These are phyloP conservation scores for Trypoxylon attenuatum DNA, from an alignment of 2,888 invertebrate genomes.

Conservation along the genomic window DNA sequence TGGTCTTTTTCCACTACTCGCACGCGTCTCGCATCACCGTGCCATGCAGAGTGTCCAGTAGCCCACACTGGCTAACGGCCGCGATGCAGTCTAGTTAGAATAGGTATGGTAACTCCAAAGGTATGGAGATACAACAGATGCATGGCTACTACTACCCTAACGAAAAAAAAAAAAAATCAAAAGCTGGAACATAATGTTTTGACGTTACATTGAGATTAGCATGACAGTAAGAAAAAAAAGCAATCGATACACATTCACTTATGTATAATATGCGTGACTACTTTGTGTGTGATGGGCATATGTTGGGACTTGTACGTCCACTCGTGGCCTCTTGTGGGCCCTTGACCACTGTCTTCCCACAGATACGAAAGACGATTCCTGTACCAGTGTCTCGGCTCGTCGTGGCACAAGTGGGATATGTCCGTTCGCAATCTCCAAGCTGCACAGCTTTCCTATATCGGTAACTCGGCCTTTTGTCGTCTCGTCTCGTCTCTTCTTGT, in stretches of 20 bases:
- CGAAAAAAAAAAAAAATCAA: too few species aligned
- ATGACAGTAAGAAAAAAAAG: too few species aligned
- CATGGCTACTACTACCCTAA: too few species aligned
- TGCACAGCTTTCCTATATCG: too few species aligned
- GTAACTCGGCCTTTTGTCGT: too few species aligned
- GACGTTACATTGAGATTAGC: too few species aligned
- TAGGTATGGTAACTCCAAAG: slow-evolving; percentile 40
- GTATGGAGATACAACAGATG: slow-evolving; percentile 32
- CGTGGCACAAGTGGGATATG: slow-evolving; percentile 1
- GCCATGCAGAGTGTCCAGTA: too few species aligned
- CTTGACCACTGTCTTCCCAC: slow-evolving; percentile 37
- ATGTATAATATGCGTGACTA: neutral
- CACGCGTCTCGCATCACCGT: too few species aligned
- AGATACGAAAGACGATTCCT: slow-evolving; percentile 26
- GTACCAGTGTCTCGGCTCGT: neutral
- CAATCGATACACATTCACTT: too few species aligned
- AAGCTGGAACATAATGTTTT: too few species aligned
- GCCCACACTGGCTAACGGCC: slow-evolving; percentile 2
- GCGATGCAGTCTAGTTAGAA: slow-evolving; percentile 16
- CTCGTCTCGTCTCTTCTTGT: too few species aligned
- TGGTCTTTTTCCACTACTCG: slow-evolving; percentile 5
- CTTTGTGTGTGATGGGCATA: neutral
- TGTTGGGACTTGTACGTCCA: neutral
- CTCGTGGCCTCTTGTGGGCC: slow-evolving; percentile 7
- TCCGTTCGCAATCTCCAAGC: slow-evolving; percentile 9